Evolutionary conservation across 1,140 invertebrate genomes (phyloP), one percentile per base, ranked within the genome.

Genomic region (Brachionus calyciflorus): DNA sequence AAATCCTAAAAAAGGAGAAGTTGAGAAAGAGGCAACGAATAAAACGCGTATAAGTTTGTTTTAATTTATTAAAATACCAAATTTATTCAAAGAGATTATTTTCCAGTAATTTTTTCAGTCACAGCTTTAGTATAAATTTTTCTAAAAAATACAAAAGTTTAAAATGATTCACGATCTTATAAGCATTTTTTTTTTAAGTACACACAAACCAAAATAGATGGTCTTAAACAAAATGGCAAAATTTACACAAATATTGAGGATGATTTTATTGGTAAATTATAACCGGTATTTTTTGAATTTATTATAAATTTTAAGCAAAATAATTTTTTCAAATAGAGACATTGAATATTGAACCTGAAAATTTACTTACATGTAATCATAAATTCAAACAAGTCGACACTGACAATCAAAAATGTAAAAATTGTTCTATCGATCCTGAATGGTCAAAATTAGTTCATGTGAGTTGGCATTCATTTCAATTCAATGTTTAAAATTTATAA

Each of bases 401-500:
- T 2, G 17, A 37, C 17, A 17, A 33, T n/a, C 10, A 40, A 5
- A n/a, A 0, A 37, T 60, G 55, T 19, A 17, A 40, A 60, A 33
- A 33, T 28, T 60, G 55, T 9, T 60, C 55, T 0, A 33, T 60
- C 9, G 33, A 37, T 33, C 37, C 55, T 6, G 37, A 37, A 37
- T 60, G 55, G 55, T 60, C 55, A n/a, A 60, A 60, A 33, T 17
- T 60, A 19, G 55, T 60, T 6, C 55, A 60, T 60, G 55, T 60
- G 37, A 60, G 37, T n/a, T n/a, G 12, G 12, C 12, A 24, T 6
- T 5, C 3, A 1, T 6, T 49, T 49, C 17, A 6, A 6, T 53
- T 53, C 0, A 21, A 53, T 12, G 21, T 53, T 12, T 24, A 3
- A 26, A 24, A 4, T 53, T 26, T n/a, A n/a, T n/a, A n/a, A n/a